phyloP scores from a whole-genome alignment of 1,140 invertebrate genomes.

The Zophobas atratus region DNA sequence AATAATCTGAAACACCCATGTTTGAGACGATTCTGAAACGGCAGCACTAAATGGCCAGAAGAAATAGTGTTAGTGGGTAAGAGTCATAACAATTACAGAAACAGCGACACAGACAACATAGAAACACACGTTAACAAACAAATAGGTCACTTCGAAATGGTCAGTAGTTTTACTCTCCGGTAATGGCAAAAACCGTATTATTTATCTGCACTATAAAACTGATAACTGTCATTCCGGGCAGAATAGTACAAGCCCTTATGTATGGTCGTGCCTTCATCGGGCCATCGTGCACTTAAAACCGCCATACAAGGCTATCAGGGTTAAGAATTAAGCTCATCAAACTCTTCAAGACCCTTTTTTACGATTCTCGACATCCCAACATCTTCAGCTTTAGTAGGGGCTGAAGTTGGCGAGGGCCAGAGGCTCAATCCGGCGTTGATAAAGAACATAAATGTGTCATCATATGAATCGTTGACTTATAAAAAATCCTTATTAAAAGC shows the following conservation, averaged over 20 bases:
- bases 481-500: conserved; percentile 23
- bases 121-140: too few species aligned
- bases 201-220: too few species aligned
- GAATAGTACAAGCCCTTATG: background rate
- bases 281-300: background rate
- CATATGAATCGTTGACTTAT: background rate
- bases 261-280: background rate
- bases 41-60: too few species aligned
- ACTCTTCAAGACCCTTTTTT: conserved; percentile 30
- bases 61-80: too few species aligned
- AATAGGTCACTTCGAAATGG: too few species aligned
- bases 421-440: conserved; percentile 31
- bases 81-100: too few species aligned
- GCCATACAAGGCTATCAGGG: conserved; percentile 10
- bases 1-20: too few species aligned
- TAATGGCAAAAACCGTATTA: too few species aligned
- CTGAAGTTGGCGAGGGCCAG: conserved; percentile 11
- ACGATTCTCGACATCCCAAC: conserved; percentile 35
- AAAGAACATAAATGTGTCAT: conserved; percentile 26
- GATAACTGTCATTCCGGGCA: too few species aligned
- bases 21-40: too few species aligned
- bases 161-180: too few species aligned
- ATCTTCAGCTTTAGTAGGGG: conserved; percentile 33
- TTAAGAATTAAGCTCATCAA: conserved; percentile 41
- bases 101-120: too few species aligned